Base-by-base conservation (phyloP, 2,888 invertebrate genomes). In the Sphaeridia pumilis region DNA sequence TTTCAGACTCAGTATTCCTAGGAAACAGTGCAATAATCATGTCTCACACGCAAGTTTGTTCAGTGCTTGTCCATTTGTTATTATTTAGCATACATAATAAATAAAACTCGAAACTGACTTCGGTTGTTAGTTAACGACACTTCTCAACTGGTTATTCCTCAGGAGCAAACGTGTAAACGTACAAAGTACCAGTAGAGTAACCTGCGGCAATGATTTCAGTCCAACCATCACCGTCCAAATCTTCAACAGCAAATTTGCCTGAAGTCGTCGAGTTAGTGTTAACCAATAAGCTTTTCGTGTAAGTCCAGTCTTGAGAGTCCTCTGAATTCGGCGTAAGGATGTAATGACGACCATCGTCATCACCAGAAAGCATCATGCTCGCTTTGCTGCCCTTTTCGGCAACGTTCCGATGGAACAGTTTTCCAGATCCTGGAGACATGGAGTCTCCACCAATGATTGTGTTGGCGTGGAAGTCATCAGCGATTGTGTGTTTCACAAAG, bases 291-390 rank as follows among this genome's bases (percentile, higher is more conserved):
- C 61, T 56, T 22, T 65, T 65, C 45, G 48, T 54, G 51, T 67
- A 67, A 17, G 46, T 57, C 66, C 66, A 67, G 57, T 67, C 61
- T 21, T 51, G 48, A 1, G 55, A 42, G 26, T 63, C 65, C 31
- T 67, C 65, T 2, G 63, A 57, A 20, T 49, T 38, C 2, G 67
- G 67, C 21, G 58, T 58, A 45, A 67, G 51, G 46, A 67, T 58
- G 58, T 67, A 67, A 55, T 65, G 63, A 4, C 57, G 52, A 1
- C 67, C 67, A 53, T 67, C 67, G 45, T 67, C 67, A 58, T 67
- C 67, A 14, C 67, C 67, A 38, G 67, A 67, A n/a, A 67, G 46
- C 28, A 66, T 52, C 24, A 67, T 58, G 59, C 62, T 66, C 0
- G 66, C 66, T 49, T 67, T 67, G 36, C 58, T 20, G 31, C 61